A percentile compares a stretch with the other conserved stretches of the same genome.
phyloP scores from a whole-genome alignment of 2,113 vertebrate genomes.

The Gasterosteus nipponicus region DNA sequence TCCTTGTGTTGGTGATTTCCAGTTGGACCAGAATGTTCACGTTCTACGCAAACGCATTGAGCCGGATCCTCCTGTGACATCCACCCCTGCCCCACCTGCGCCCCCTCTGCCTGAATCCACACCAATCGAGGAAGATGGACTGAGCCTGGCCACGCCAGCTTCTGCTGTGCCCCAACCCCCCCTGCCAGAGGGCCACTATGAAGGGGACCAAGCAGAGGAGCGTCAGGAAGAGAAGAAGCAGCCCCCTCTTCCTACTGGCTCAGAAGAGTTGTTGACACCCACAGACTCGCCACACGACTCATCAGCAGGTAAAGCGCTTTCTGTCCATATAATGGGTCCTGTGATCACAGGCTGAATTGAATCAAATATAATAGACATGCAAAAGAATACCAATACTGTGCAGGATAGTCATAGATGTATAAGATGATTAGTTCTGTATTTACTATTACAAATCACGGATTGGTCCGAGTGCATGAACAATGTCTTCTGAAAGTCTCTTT shows the following conservation, averaged over 20 bases:
- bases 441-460: background rate
- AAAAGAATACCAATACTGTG: background rate
- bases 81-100: conserved; percentile 25
- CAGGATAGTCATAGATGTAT: background rate
- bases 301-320: conserved; percentile 61
- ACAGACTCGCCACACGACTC: conserved; percentile 52
- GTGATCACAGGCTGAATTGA: background rate
- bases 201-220: conserved; percentile 58
- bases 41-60: conserved; percentile 83
- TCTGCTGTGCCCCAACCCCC: conserved; percentile 65
- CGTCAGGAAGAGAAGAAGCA: conserved; percentile 45
- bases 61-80: conserved; percentile 57
- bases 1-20: conserved; percentile 35
- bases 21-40: conserved; percentile 89
- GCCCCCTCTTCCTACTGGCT: conserved; percentile 63
- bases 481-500: background rate
- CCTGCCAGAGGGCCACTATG: conserved; percentile 67
- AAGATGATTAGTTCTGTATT: background rate
- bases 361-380: background rate
- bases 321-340: background rate
- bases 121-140: conserved; percentile 63
- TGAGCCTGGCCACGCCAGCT: conserved; percentile 55
- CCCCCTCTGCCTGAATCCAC: conserved; percentile 57
- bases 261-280: conserved; percentile 69
- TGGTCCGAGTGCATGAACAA: background rate